Conservation (phyloP, 1,140 invertebrate genomes). For the Druon quercuslanigerum region DNA sequence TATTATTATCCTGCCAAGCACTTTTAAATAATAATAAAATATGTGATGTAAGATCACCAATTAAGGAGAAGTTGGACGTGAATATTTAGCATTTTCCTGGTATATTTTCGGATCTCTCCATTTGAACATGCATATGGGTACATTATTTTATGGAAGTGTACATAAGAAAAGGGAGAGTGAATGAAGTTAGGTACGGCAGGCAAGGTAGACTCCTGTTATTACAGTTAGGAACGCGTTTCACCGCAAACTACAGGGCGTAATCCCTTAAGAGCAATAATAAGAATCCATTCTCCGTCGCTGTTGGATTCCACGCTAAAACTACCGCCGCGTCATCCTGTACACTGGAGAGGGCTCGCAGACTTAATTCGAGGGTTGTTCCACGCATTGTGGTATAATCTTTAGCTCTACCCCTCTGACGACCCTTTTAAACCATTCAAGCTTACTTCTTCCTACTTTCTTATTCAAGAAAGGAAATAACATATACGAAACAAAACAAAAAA, state of each 20-base stretch:
- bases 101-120: conserved; percentile 26
- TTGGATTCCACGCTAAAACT: conserved; percentile 66
- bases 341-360: conserved; percentile 47
- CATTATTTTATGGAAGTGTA: neutral
- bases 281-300: conserved; percentile 69
- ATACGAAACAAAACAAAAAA: neutral
- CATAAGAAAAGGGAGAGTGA: conserved; percentile 33
- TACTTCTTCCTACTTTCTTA: conserved; percentile 43
- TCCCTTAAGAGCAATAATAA: conserved; percentile 76
- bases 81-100: conserved; percentile 33
- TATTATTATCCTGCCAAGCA: neutral
- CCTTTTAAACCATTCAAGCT: conserved; percentile 55
- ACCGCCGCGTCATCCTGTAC: conserved; percentile 52
- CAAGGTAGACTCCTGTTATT: conserved; percentile 67
- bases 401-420: conserved; percentile 54
- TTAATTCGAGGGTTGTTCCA: conserved; percentile 63
- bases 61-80: neutral
- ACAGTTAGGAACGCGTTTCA: conserved; percentile 63
- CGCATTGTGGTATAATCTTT: conserved; percentile 62
- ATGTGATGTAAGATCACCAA: neutral
- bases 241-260: conserved; percentile 70
- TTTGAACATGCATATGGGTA: neutral
- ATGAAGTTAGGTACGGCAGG: conserved; percentile 48
- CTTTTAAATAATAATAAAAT: neutral
- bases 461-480: conserved; percentile 24